Conservation (phyloP, 2,888 invertebrate species). For the Eledona agricola region DNA sequence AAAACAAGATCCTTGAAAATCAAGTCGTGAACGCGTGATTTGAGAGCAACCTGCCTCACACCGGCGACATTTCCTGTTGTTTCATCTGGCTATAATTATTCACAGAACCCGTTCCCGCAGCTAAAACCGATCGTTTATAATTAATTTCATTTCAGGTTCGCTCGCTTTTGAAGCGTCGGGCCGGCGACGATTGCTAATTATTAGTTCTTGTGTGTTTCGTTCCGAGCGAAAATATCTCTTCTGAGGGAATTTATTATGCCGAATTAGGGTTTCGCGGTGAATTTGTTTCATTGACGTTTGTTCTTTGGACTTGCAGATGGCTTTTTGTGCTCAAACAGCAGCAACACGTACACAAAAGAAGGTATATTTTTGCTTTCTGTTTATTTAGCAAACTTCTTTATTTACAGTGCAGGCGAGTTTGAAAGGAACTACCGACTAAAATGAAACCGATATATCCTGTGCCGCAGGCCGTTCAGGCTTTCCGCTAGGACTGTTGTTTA, state of each 20-base stretch:
- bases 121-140: slow-evolving; percentile 10
- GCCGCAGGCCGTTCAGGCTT: slow-evolving; percentile 1
- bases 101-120: slow-evolving; percentile 10
- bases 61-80: slow-evolving; percentile 17
- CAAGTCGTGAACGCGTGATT: too few species aligned
- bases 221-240: background rate
- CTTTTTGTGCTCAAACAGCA: slow-evolving; percentile 13
- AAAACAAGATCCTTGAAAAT: too few species aligned
- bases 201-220: background rate
- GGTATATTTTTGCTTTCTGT: slow-evolving; percentile 15
- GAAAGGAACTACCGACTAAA: slow-evolving; percentile 11
- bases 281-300: slow-evolving; percentile 6
- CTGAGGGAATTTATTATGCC: slow-evolving; percentile 8
- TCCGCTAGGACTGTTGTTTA: slow-evolving; percentile 6
- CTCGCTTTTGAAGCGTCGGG: slow-evolving; percentile 4
- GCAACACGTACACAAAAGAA: slow-evolving; percentile 9
- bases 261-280: background rate
- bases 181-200: slow-evolving; percentile 7
- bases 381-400: slow-evolving; percentile 16
- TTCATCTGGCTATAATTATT: slow-evolving; percentile 7
- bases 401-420: slow-evolving; percentile 11
- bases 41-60: too few species aligned
- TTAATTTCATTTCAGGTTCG: slow-evolving; percentile 15
- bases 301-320: slow-evolving; percentile 13
- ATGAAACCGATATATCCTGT: slow-evolving; percentile 9